Base-by-base conservation (phyloP, 1,140 invertebrate genomes). In the Manduca sexta region DNA sequence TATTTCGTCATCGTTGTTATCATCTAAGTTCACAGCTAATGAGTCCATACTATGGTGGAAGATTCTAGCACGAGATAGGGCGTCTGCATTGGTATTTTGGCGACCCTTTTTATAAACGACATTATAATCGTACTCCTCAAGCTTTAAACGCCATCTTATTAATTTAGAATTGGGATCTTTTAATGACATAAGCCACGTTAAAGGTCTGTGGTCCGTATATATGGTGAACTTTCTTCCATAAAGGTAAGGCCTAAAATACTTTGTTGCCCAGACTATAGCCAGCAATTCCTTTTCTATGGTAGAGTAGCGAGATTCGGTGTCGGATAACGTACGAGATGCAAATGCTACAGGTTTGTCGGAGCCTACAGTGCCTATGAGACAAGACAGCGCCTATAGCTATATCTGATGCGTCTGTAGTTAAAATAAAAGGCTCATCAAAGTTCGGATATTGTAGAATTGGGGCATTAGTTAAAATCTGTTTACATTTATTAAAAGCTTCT, bases 131-230 rank as follows among this genome's bases (percentile, higher is more conserved):
- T 50, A 50, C 8, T 50, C 48, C 12, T 21, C 21, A 7, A 21
- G 21, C 7, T 21, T 21, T 15, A 57, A 26, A 8, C 41, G 13
- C 49, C 50, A 58, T 4, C 55, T 3, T 14, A 37, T 49, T 11
- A 52, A 17, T 45, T 48, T 49, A 17, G 21, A 31, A 13, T 45
- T 49, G 8, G 45, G 45, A 16, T 58, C 55, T 30, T 58, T 46
- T 29, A 47, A 10, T 8, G 47, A 46, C 41, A 80, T 69, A 2
- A 55, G n/a, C 53, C 53, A 56, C 14, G 60, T 71, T 14, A 52
- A 38, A 2, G 43, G 43, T 35, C 16, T 34, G 31, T 45, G 43
- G 8, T 45, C 43, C 1, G 43, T 45, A 11, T 14, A 17, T 3
- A 45, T 35, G 1, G 29, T 45, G 11, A 45, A 35, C 1, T 11